These are phyloP conservation scores for Erebia epiphron DNA, from an alignment of 2,888 invertebrate species.

Conservation along the genomic window DNA sequence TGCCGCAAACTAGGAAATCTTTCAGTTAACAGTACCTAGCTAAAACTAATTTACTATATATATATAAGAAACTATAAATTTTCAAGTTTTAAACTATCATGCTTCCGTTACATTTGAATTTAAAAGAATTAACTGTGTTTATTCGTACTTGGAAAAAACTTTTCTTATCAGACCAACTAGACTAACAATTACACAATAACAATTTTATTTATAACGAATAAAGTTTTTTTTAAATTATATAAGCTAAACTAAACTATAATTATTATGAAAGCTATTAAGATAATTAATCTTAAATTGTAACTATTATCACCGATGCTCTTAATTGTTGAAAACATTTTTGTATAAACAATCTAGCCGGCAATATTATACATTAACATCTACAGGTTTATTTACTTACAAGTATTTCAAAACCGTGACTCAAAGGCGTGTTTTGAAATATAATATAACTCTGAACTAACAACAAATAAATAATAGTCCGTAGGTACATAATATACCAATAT, in stretches of 20 bases:
- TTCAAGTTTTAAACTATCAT: background rate
- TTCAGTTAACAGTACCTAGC: no score
- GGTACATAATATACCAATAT: background rate
- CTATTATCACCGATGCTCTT: background rate
- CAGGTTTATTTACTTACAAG: background rate
- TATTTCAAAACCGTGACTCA: constrained; percentile 6
- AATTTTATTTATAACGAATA: no score
- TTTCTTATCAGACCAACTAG: no score
- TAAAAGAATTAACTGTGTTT: background rate
- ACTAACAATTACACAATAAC: no score
- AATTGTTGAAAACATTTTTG: background rate
- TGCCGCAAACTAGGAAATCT: background rate
- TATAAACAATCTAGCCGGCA: background rate
- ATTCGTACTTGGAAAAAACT: no score
- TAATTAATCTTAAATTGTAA: background rate
- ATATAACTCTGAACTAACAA: background rate
- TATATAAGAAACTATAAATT: no score
- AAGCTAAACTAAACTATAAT: no score
- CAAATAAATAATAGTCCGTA: background rate
- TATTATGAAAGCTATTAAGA: background rate
- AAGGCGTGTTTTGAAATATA: constrained; percentile 4
- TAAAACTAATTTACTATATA: no score
- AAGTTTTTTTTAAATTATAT: no score
- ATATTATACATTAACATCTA: background rate
- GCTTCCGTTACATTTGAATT: background rate